Evolutionary conservation across 2,888 invertebrate species (phyloP).

Genomic region (Philopedon plagiatum): DNA sequence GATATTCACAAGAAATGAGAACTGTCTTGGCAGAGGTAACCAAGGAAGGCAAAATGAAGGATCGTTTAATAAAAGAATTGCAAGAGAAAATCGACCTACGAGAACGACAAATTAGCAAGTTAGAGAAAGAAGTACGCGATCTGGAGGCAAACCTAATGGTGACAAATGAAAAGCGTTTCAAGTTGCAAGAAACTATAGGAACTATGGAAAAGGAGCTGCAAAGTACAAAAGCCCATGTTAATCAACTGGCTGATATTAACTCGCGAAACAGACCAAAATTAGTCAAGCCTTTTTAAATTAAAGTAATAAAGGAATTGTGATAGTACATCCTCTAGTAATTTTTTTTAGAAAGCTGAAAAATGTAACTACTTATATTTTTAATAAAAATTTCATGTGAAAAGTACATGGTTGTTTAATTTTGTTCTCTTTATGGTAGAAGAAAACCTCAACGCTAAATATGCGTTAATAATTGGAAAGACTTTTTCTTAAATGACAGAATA

Average conservation of each 20-base stretch:
- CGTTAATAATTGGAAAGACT: no score
- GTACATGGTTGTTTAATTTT: no score
- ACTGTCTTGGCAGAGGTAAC: slow-evolving; percentile 60
- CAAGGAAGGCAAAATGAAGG: slow-evolving; percentile 57
- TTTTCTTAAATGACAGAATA: no score
- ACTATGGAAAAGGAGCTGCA: slow-evolving; percentile 65
- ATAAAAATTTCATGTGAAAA: no score
- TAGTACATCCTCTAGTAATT: neutral
- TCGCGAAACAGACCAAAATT: slow-evolving; percentile 55
- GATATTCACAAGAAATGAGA: slow-evolving; percentile 64
- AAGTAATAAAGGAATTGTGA: neutral
- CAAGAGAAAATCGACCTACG: slow-evolving; percentile 60
- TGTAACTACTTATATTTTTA: no score
- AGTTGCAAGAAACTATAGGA: slow-evolving; percentile 64
- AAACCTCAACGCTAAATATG: no score
- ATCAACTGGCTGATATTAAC: slow-evolving; percentile 62
- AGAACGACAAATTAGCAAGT: slow-evolving; percentile 57
- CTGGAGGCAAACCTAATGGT: slow-evolving; percentile 60
- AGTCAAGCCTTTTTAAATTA: slow-evolving; percentile 28
- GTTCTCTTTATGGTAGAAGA: no score
- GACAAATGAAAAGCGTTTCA: slow-evolving; percentile 65
- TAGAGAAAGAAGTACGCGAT: slow-evolving; percentile 62
- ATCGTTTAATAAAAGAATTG: slow-evolving; percentile 60
- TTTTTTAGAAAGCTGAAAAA: no score
- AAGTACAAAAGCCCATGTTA: slow-evolving; percentile 63